These are phyloP conservation scores for Xyrauchen texanus DNA, from an alignment of 2,113 vertebrate genomes.

Conservation along the genomic window DNA sequence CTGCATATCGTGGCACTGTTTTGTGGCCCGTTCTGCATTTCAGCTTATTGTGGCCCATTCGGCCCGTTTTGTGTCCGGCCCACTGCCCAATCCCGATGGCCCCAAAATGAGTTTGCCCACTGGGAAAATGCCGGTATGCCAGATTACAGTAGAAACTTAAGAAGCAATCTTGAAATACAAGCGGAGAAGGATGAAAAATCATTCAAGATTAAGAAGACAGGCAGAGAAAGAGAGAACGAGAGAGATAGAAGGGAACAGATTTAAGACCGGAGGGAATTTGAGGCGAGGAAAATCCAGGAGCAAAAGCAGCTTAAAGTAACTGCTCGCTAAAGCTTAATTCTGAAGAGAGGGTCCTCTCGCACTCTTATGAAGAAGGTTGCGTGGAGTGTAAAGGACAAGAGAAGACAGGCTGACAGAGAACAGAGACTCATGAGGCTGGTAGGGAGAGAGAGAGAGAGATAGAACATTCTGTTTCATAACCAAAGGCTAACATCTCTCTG, in stretches of 20 bases:
- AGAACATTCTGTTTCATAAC: conserved; percentile 57
- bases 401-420: conserved; percentile 40
- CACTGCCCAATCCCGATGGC: too few species aligned
- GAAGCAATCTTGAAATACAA: conserved; percentile 36
- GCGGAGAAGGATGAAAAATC: conserved; percentile 29
- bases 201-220: conserved; percentile 46
- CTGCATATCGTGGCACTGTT: too few species aligned
- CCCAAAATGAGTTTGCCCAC: too few species aligned
- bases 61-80: too few species aligned
- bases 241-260: conserved; percentile 57
- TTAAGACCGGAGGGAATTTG: conserved; percentile 71
- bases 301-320: conserved; percentile 77
- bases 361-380: conserved; percentile 65
- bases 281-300: conserved; percentile 72
- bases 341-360: conserved; percentile 69
- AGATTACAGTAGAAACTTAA: conserved; percentile 39
- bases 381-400: conserved; percentile 54
- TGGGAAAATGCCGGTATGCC: too few species aligned
- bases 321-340: conserved; percentile 72
- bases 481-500: conserved; percentile 47
- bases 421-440: conserved; percentile 26
- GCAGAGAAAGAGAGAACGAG: conserved; percentile 40
- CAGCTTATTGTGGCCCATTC: too few species aligned
- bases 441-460: conserved; percentile 12
- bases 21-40: too few species aligned